Base-by-base conservation (phyloP, 2,888 invertebrate species). In the Aethes cnicana region DNA sequence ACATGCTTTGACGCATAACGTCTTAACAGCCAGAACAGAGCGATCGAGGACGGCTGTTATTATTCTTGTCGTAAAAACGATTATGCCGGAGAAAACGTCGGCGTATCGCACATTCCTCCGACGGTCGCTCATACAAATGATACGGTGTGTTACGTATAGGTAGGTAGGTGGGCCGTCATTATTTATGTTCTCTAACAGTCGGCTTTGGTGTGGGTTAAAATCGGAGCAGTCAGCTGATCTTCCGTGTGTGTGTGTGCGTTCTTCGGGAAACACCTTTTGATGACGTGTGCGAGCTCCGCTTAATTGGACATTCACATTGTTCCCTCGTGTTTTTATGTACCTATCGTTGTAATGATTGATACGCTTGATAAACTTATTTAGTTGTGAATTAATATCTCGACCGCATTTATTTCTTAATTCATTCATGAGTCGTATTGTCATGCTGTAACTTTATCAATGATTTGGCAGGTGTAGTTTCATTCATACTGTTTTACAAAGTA, bases 231-330 rank as follows among this genome's bases (percentile, higher is more conserved):
- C 88, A 88, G 88, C 88, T 89, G 88, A 85, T 87, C 81, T 73
- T 70, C 63, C 58, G 65, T 79, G 74, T 80, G 81, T 81, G 81
- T 81, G 80, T 73, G 80, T 79, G 80, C 82, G 82, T 82, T 88
- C 89, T 87, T 89, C 84, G 89, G 89, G 89, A 88, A 89, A 89
- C 89, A 89, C 89, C 89, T 88, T 88, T 83, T 81, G 87, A 88
- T 89, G 88, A 89, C 88, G 89, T 84, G 83, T 81, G 72, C 81
- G 81, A 81, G 84, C 81, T 85, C 76, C 81, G 82, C 84, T 86
- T 88, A 89, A 89, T 88, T 89, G 86, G 88, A 84, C 82, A 83
- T 82, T 84, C 84, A 79, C 84, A 87, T 87, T 88, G 87, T 87
- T 88, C 76, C 77, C 74, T 77, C 72, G 73, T 74, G 74, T 75